Evolutionary conservation across 2,113 vertebrate species (phyloP).

Genomic region (Anoura caudifer): DNA sequence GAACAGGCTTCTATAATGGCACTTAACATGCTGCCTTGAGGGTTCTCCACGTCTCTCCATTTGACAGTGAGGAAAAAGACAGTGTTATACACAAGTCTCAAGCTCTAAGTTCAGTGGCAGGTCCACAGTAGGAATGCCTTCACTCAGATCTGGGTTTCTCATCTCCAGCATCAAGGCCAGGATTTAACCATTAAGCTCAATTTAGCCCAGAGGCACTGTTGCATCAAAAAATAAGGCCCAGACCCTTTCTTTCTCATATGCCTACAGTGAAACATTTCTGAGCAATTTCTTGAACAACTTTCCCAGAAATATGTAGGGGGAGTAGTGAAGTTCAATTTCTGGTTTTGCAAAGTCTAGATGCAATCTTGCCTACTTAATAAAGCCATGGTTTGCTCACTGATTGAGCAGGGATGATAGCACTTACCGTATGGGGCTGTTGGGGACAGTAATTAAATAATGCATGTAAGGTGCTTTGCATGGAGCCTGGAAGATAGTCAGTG

Average conservation of each 20-base stretch:
- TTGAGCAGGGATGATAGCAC: neutral
- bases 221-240: neutral
- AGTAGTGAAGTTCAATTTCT: neutral
- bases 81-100: neutral
- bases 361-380: neutral
- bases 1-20: neutral
- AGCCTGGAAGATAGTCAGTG: neutral
- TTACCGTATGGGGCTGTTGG: neutral
- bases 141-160: neutral
- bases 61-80: neutral
- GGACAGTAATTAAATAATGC: neutral
- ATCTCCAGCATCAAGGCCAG: neutral
- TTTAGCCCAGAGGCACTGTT: neutral
- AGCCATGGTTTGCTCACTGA: neutral
- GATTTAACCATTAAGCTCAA: neutral
- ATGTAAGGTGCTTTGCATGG: neutral
- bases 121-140: neutral
- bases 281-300: neutral
- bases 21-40: rapidly evolving
- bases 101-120: neutral
- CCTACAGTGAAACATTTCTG: slow-evolving; percentile 11
- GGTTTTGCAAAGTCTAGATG: neutral
- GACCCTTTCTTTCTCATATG: neutral
- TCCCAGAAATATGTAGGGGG: neutral
- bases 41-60: neutral